Base-by-base conservation (phyloP, 2,797 vertebrate species). In the Sphenopsis melanotis region DNA sequence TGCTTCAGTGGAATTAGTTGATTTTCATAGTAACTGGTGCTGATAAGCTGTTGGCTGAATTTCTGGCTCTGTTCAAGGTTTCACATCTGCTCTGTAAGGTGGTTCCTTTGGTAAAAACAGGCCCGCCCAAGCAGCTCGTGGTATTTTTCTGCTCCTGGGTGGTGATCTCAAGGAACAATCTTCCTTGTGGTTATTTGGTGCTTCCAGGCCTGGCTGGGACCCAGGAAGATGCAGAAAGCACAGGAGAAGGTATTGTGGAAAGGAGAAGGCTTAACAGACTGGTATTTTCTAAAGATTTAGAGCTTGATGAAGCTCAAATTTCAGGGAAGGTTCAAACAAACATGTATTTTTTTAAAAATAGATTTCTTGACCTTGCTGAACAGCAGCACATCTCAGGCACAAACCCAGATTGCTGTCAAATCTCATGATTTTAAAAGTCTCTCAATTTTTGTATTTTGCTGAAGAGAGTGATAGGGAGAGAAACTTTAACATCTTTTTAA, bases 111-210 rank as follows among this genome's bases (percentile, higher is more conserved):
- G 44, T 52, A 81, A 69, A 89, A 83, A 82, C 84, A 90, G 87
- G 26, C 69, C 91, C 24, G 52, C 92, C 85, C 87, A 87, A 64
- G 52, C 81, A 77, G 83, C 49, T 89, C 6, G 6, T 23, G 12
- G 4, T 71, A 27, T 76, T 92, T 92, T 94, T 79, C 93, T 93
- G 56, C 89, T 96, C n/a, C 74, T 94, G 92, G 89, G 82, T 94
- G 94, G 91, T 89, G 94, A 96, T 96, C 91, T 89, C 44, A 56
- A 53, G 37, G 27, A 93, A 4, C 39, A 66, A 83, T 93, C 91
- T 95, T 79, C 70, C 65, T 82, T 94, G 95, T 70, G 83, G 87
- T 94, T 93, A 60, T 66, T 84, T 82, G 37, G 27, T 86, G 87
- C 89, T 96, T 87, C 52, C 49, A 94, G 85, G 77, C 89, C 80